Conservation (phyloP, 30 jellyfish, hydroid and myxozoan genomes). For the Aurelia sp. region DNA sequence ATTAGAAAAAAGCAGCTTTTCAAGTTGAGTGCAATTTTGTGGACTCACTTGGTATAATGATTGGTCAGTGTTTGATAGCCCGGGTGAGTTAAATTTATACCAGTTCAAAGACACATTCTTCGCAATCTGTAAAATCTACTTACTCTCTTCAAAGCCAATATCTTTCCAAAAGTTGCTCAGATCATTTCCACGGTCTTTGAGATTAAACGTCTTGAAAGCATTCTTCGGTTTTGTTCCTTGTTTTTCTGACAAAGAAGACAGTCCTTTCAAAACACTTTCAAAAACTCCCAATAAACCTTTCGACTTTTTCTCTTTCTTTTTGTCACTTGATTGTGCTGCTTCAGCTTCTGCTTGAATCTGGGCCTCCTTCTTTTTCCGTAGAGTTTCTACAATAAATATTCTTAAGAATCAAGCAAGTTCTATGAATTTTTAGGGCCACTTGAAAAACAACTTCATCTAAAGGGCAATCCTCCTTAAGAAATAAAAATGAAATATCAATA, state of each 20-base stretch:
- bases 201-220: neutral
- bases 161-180: conserved; percentile 56
- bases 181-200: conserved; percentile 7
- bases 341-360: neutral
- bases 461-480: too few species aligned
- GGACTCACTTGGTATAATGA: too few species aligned
- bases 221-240: neutral
- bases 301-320: neutral
- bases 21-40: too few species aligned
- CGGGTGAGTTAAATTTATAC: too few species aligned
- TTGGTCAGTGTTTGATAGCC: too few species aligned
- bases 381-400: neutral
- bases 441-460: too few species aligned
- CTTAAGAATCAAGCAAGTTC: too few species aligned
- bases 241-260: neutral
- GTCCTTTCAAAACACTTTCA: neutral
- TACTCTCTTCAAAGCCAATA: conserved; percentile 13
- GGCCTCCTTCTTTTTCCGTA: conserved; percentile 2
- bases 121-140: neutral
- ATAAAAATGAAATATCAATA: too few species aligned
- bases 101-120: neutral
- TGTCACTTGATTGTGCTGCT: neutral
- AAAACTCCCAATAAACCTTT: neutral
- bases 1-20: too few species aligned
- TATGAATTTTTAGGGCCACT: too few species aligned